These are phyloP conservation scores for Anguilla obscura DNA, from an alignment of 2,797 vertebrate genomes.

Conservation along the genomic window DNA sequence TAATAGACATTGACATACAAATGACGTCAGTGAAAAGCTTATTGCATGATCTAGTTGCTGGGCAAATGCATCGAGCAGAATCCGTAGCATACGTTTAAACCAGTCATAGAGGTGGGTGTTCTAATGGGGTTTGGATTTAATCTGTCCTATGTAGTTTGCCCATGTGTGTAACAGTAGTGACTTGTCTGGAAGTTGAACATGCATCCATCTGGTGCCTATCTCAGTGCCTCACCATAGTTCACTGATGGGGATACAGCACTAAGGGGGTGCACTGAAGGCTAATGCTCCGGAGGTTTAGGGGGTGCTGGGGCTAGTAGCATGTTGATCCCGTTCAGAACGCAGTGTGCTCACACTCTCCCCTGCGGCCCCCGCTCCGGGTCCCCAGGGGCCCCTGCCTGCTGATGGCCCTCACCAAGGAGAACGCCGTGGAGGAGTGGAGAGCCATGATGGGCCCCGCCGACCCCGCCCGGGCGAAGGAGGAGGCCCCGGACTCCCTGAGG, in stretches of 20 bases:
- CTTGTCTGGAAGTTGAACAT: not conserved
- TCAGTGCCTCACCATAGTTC: not conserved
- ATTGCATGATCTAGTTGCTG: not conserved
- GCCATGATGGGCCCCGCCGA: constrained; percentile 83
- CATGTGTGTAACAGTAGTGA: not conserved
- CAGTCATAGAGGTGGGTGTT: not conserved
- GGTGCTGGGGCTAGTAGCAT: not conserved
- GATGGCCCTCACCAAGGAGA: constrained; percentile 84
- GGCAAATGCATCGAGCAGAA: not conserved
- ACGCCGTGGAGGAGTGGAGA: constrained; percentile 88
- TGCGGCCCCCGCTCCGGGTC: not conserved
- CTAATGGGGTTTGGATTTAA: not conserved
- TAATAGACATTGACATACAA: not conserved
- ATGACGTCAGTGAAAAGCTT: constrained; percentile 6
- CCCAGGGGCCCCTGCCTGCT: constrained; percentile 80
- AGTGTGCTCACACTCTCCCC: not conserved
- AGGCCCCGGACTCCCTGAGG: constrained; percentile 76
- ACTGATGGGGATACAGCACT: not conserved
- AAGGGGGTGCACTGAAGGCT: not conserved
- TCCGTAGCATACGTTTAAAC: too few relatives aligned
- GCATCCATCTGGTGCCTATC: not conserved
- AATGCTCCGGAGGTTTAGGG: not conserved
- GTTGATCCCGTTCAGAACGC: too few relatives aligned
- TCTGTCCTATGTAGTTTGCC: not conserved
- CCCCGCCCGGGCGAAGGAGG: constrained; percentile 73